Evolutionary conservation across 2,113 vertebrate species (phyloP).

Genomic region (Cheilinus undulatus): DNA sequence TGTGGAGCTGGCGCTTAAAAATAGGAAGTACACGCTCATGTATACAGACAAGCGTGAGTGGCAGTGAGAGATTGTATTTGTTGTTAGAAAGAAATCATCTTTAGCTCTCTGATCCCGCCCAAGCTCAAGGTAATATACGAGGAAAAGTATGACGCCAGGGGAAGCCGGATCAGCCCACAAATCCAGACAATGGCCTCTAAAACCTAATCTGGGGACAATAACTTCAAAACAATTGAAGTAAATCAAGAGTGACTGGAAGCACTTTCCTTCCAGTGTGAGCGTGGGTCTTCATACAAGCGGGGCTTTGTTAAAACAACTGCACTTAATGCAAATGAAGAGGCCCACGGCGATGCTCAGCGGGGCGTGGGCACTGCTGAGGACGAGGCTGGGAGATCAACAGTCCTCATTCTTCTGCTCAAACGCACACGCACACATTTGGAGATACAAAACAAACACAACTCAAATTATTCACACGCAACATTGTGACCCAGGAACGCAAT

Average conservation of each 20-base stretch:
- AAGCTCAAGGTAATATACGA: constrained; percentile 20
- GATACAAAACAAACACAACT: neutral
- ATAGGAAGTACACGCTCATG: neutral
- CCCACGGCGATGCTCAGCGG: constrained; percentile 51
- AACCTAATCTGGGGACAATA: constrained; percentile 59
- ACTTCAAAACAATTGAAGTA: constrained; percentile 59
- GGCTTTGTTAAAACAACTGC: constrained; percentile 73
- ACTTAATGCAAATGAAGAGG: constrained; percentile 73
- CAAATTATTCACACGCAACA: neutral
- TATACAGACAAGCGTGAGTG: constrained; percentile 1
- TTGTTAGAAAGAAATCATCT: constrained; percentile 1
- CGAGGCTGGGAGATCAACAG: constrained; percentile 50
- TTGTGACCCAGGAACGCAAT: constrained; percentile 13
- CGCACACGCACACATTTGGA: constrained; percentile 28
- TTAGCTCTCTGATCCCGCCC: neutral
- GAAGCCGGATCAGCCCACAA: constrained; percentile 18
- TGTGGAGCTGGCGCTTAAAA: neutral
- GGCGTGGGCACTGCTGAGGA: constrained; percentile 48
- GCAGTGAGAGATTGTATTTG: neutral
- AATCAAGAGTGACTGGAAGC: constrained; percentile 63
- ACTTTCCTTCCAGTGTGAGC: constrained; percentile 49
- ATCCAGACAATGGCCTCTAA: constrained; percentile 51
- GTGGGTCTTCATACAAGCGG: constrained; percentile 54
- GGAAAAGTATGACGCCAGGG: constrained; percentile 24
- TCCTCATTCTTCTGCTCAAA: constrained; percentile 7